Base-by-base conservation (phyloP, 23 tunicate species). In the Clavelina lepadiformis region DNA sequence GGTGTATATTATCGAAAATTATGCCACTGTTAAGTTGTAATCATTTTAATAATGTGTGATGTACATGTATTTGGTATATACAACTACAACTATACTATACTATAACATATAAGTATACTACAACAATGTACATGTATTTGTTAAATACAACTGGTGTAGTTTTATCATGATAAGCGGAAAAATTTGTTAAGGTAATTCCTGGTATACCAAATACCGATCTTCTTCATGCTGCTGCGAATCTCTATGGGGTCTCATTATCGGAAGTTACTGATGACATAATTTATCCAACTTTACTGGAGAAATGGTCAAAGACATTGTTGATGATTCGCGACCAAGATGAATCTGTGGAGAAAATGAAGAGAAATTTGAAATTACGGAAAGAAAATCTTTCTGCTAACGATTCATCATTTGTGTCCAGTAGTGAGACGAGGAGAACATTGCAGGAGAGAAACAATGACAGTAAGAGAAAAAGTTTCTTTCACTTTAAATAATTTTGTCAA, bases 231-330 rank as follows among this genome's bases (percentile, higher is more conserved):
- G 78, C 65, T 44, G 95, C 95, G 7, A 52, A 79, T 8, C 37
- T 86, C 15, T 86, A 86, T 67, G 95, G 82, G 5, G 35, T 31
- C 54, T 69, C 85, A 1, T 71, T 86, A 2, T 74, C 85, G 56
- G 95, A 86, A 54, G 80, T 86, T 19, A 86, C 95, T 33, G 80
- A 86, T 41, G 95, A 86, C 63, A 65, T 86, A 51, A 86, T 86
- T 34, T 86, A 86, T 56, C 71, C 95, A 4, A 77, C 80, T 5
- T 21, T 86, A 41, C 56, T 63, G 52, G 85, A 66, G 31, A 78
- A 86, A 47, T 86, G 80, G 80, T 82, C 95, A 34, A 70, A 66
- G 38, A 78, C 95, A 24, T 51, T 86, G 21, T 28, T 86, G 38
- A 28, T 86, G 52, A 33, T 86, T 22, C 70, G 71, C 15, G 85